Evolutionary conservation across 2,888 invertebrate species (phyloP).

Genomic region (Acholoe squamosa): DNA sequence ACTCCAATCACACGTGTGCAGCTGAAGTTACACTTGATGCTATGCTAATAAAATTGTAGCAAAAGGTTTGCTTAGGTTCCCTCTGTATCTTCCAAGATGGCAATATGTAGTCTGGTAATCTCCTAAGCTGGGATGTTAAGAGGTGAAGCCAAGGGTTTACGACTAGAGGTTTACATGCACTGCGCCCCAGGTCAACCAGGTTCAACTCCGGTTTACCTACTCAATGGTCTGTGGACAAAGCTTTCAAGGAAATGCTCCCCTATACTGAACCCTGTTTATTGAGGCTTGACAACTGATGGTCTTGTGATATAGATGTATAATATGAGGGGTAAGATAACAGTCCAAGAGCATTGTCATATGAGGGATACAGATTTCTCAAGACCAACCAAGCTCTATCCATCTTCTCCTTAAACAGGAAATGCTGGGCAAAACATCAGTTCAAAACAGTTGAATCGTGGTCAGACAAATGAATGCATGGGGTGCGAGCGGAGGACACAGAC

Average conservation of each 20-base stretch:
- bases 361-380: neutral
- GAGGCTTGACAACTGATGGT: neutral
- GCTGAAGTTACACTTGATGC: too few relatives aligned
- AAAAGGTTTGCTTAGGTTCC: neutral
- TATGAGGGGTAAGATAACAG: neutral
- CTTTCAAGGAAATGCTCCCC: neutral
- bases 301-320: neutral
- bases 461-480: neutral
- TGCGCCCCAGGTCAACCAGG: neutral
- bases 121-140: neutral
- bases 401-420: neutral
- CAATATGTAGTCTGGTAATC: neutral
- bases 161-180: neutral
- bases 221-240: neutral
- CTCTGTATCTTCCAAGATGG: neutral
- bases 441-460: neutral
- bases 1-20: too few relatives aligned
- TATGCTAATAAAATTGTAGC: neutral
- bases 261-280: neutral
- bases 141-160: neutral
- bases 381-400: neutral
- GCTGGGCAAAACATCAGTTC: neutral
- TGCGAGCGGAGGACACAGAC: neutral
- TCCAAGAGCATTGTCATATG: neutral
- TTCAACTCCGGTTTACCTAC: neutral